phyloP scores from a whole-genome alignment of 1,140 invertebrate genomes.

The Drosophila murphyi region DNA sequence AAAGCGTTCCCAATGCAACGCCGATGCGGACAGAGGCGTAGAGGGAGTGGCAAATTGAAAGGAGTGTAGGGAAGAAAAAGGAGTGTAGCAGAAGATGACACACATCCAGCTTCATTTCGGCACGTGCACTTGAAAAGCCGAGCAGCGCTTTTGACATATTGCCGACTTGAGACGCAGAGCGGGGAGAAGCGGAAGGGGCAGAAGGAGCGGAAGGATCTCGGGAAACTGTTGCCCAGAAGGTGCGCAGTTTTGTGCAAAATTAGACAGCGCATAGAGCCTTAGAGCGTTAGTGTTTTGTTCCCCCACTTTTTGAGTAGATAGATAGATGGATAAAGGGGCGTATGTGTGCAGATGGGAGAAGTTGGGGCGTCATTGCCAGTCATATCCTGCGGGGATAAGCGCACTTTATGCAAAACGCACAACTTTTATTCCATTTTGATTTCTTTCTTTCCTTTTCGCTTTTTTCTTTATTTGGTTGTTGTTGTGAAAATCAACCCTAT shows the following conservation, averaged over 20 bases:
- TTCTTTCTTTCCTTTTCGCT: slow-evolving; percentile 32
- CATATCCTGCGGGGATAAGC: slow-evolving; percentile 80
- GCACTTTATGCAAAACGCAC: slow-evolving; percentile 80
- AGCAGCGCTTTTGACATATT: slow-evolving; percentile 59
- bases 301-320: not conserved
- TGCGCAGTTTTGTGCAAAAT: slow-evolving; percentile 68
- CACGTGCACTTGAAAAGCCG: slow-evolving; percentile 76
- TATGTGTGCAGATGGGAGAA: slow-evolving; percentile 24
- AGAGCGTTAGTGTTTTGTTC: slow-evolving; percentile 34
- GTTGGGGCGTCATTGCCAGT: slow-evolving; percentile 74
- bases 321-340: not conserved
- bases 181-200: not conserved
- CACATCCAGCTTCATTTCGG: slow-evolving; percentile 75
- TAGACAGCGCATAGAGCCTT: slow-evolving; percentile 63
- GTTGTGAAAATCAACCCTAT: not conserved
- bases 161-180: slow-evolving; percentile 32
- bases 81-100: slow-evolving; percentile 70
- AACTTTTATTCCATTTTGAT: slow-evolving; percentile 64
- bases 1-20: slow-evolving; percentile 35
- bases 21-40: slow-evolving; percentile 20
- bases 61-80: not conserved
- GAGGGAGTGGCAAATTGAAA: not conserved
- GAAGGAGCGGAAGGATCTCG: not conserved
- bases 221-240: slow-evolving; percentile 36
- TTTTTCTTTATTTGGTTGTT: not conserved